Percentiles rank a stretch among this genome's conserved stretches.
These are phyloP conservation scores for Benthosema pterotum DNA, from an alignment of 2,797 vertebrate genomes.

Conservation along the genomic window DNA sequence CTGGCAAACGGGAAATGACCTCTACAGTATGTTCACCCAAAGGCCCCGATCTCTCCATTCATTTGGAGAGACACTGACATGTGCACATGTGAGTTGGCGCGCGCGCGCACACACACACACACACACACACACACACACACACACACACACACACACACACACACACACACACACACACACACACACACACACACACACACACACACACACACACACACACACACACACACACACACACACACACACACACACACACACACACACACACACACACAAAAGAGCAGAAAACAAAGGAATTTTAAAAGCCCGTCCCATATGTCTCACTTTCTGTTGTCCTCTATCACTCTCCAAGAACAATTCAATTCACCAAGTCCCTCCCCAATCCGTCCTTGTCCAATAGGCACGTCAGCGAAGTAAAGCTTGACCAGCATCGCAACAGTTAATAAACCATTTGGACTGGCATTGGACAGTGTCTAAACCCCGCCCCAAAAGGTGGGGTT, in stretches of 20 bases:
- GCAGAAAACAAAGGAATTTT: conserved; percentile 43
- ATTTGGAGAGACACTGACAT: conserved; percentile 18
- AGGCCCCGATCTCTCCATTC: conserved; percentile 17
- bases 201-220: conserved; percentile 32
- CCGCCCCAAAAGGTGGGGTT: no score
- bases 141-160: conserved; percentile 34
- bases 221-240: conserved; percentile 25
- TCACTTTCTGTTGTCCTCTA: conserved; percentile 65
- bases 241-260: conserved; percentile 5
- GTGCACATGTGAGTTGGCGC: no score
- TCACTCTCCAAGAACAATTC: no score
- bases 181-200: neutral
- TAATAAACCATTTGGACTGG: no score
- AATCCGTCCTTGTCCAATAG: no score
- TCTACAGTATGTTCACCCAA: conserved; percentile 56
- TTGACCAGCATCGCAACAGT: no score
- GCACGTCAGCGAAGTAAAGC: no score
- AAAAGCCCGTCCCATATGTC: conserved; percentile 38
- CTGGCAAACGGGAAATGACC: conserved; percentile 57
- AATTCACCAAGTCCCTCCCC: no score
- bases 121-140: conserved; percentile 32
- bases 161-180: no score
- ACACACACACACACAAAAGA: neutral
- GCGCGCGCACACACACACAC: no score
- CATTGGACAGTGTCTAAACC: no score